These are phyloP conservation scores for Lampris megalopsis DNA, from an alignment of 2,113 vertebrate species.

Conservation along the genomic window DNA sequence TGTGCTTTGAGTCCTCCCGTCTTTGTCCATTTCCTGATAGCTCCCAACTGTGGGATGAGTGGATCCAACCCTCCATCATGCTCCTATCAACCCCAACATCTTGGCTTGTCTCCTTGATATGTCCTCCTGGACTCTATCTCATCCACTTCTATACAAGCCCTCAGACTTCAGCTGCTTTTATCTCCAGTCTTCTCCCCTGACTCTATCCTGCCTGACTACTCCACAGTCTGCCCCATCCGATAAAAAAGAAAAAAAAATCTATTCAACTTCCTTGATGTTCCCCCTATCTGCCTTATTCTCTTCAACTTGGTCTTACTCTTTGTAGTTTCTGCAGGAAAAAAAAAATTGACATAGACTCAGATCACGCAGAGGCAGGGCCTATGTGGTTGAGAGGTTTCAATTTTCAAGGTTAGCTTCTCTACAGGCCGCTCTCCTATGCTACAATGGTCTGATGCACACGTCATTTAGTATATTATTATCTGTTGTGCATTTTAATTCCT, in stretches of 20 bases:
- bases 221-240: constrained; percentile 36
- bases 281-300: constrained; percentile 33
- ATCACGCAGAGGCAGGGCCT: constrained; percentile 16
- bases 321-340: constrained; percentile 46
- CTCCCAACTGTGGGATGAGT: constrained; percentile 40
- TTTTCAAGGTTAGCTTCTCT: constrained; percentile 3
- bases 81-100: constrained; percentile 59
- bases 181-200: constrained; percentile 50
- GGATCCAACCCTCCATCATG: constrained; percentile 39
- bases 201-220: constrained; percentile 51
- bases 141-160: constrained; percentile 55
- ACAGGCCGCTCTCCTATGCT: no score
- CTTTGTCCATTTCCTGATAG: constrained; percentile 28
- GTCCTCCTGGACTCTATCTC: constrained; percentile 66
- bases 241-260: constrained; percentile 11
- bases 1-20: constrained; percentile 24
- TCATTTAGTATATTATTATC: no score
- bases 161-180: constrained; percentile 62
- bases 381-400: constrained; percentile 24
- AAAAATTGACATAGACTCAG: constrained; percentile 29
- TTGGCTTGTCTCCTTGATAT: constrained; percentile 57
- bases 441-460: no score
- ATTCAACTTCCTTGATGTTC: constrained; percentile 58
- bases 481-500: no score
- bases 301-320: constrained; percentile 48